Percentiles rank a stretch among this genome's conserved stretches.
These are phyloP conservation scores for Carduelis carduelis DNA, from an alignment of 2,797 vertebrate genomes.

Conservation along the genomic window DNA sequence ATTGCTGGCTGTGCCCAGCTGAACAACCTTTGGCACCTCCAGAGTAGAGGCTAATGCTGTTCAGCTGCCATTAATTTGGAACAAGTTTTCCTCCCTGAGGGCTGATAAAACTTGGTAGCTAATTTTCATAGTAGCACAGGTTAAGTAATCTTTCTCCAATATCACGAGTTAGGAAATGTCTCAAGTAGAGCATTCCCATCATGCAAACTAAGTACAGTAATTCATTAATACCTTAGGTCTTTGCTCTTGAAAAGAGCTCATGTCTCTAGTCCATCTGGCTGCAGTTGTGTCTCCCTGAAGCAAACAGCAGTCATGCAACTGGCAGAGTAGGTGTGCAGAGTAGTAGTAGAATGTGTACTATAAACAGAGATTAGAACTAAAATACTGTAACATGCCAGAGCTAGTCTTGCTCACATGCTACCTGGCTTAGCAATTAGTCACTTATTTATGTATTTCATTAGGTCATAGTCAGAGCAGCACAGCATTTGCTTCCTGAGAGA, in stretches of 20 bases:
- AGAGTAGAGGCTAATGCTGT: not conserved
- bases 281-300: not conserved
- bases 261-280: not conserved
- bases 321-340: not conserved
- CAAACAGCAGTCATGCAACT: not conserved
- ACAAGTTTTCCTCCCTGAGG: not conserved
- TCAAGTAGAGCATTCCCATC: not conserved
- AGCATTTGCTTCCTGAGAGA: not conserved
- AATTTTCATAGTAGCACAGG: not conserved
- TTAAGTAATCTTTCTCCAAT: not conserved
- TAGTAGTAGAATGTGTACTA: not conserved
- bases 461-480: not conserved
- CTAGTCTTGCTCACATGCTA: not conserved
- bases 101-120: not conserved
- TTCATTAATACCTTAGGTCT: not conserved
- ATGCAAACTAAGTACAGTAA: not conserved
- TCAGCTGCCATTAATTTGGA: not conserved
- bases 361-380: not conserved
- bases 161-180: not conserved
- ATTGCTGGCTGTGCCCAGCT: not conserved
- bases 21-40: not conserved
- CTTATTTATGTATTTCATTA: not conserved
- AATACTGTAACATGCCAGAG: not conserved
- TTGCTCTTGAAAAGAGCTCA: not conserved
- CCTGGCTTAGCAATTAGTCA: constrained; percentile 7